phyloP scores from a whole-genome alignment of 2,888 invertebrate species.

The Tetranychus piercei region DNA sequence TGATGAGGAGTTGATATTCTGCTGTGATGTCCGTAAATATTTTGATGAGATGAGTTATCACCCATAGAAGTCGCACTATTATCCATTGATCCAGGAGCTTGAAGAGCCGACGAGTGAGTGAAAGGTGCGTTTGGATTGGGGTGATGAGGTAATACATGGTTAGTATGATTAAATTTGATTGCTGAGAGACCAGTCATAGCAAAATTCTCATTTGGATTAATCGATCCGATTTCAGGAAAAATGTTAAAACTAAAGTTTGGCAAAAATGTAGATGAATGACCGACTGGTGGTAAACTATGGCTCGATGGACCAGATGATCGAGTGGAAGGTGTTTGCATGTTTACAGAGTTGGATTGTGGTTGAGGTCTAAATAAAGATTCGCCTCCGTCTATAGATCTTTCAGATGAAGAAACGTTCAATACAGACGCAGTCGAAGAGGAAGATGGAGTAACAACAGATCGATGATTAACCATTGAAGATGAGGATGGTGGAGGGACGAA shows the following conservation, averaged over 20 bases:
- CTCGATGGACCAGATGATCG: background rate
- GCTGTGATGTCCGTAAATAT: background rate
- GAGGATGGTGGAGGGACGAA: background rate
- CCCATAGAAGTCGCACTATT: background rate
- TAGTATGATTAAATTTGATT: background rate
- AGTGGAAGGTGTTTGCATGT: background rate
- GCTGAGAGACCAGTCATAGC: background rate
- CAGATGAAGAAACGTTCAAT: background rate
- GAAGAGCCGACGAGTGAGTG: background rate
- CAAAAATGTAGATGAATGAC: background rate
- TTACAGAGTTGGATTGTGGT: background rate
- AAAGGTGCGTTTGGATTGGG: background rate
- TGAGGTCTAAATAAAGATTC: background rate
- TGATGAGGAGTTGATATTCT: background rate
- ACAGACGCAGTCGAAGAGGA: background rate
- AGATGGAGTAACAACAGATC: background rate
- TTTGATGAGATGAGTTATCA: background rate
- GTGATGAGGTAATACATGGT: background rate
- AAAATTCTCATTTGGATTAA: background rate
- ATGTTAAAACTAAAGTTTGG: background rate
- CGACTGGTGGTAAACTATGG: background rate
- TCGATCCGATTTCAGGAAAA: background rate
- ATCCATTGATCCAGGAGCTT: background rate
- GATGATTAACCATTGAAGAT: background rate
- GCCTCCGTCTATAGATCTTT: background rate